Conservation (phyloP, 37 sponge, comb jelly and placozoan species). For the Halisarca cf. caerulea region DNA sequence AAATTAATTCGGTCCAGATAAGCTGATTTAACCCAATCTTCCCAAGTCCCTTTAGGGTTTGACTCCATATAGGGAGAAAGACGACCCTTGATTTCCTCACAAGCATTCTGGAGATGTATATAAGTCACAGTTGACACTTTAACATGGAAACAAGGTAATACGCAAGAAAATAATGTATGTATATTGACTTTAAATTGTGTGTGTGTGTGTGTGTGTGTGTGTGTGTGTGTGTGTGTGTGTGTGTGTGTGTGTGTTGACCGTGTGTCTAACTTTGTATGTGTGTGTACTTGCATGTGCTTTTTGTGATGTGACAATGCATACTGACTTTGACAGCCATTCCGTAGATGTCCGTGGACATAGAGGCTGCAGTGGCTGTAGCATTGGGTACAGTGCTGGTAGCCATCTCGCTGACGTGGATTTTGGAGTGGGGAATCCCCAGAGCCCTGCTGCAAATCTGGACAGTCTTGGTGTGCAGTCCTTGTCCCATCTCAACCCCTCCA, state of each 20-base stretch:
- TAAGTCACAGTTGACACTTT: too few species aligned
- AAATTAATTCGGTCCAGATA: slow-evolving; percentile 71
- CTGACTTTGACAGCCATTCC: slow-evolving; percentile 45
- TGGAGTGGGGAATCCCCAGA: slow-evolving; percentile 4
- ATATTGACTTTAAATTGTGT: too few species aligned
- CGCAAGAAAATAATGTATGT: too few species aligned
- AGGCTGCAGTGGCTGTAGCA: slow-evolving; percentile 39
- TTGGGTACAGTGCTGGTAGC: slow-evolving; percentile 36
- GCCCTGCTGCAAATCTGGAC: slow-evolving; percentile 27
- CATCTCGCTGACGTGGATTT: slow-evolving; percentile 29
- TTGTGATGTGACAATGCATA: too few species aligned
- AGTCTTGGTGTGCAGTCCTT: slow-evolving; percentile 58
- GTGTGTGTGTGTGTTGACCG: too few species aligned
- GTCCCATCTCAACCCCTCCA: slow-evolving; percentile 64
- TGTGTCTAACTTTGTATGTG: too few species aligned
- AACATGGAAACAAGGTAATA: neutral
- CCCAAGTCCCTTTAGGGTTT: slow-evolving; percentile 70
- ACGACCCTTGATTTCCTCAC: slow-evolving; percentile 70
- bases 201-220: too few species aligned
- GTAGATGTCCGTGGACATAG: slow-evolving; percentile 29
- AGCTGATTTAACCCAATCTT: slow-evolving; percentile 69
- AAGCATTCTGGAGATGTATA: slow-evolving; percentile 67
- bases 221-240: too few species aligned
- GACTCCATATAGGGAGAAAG: slow-evolving; percentile 60
- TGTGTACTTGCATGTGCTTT: too few species aligned